Conservation (phyloP, 1,140 invertebrate genomes). For the Drosophila tani region DNA sequence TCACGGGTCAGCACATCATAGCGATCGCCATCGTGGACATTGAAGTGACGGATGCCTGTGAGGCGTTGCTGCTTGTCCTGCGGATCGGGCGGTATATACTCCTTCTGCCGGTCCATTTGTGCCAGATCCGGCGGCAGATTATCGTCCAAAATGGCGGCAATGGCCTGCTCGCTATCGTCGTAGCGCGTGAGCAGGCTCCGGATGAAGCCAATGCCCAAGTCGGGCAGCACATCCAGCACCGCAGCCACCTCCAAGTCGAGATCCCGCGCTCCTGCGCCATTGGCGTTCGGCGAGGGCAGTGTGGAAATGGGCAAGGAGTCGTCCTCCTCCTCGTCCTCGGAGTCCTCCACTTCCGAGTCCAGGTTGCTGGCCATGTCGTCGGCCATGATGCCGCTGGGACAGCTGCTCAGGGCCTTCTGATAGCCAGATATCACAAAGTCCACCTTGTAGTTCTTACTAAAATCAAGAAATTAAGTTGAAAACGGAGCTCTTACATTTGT, state of each 20-base stretch:
- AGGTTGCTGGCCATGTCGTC: slow-evolving; percentile 40
- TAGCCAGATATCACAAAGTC: slow-evolving; percentile 83
- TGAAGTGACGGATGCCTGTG: slow-evolving; percentile 87
- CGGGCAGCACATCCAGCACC: slow-evolving; percentile 90
- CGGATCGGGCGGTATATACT: slow-evolving; percentile 86
- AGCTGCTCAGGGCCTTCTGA: slow-evolving; percentile 55
- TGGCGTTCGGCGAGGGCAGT: slow-evolving; percentile 12
- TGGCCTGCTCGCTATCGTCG: slow-evolving; percentile 90
- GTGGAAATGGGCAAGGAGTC: slow-evolving; percentile 13
- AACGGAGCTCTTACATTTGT: not conserved
- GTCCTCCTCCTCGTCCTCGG: slow-evolving; percentile 1
- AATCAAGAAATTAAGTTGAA: not conserved
- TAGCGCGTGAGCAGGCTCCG: slow-evolving; percentile 91
- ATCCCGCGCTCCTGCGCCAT: slow-evolving; percentile 56
- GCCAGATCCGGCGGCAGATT: slow-evolving; percentile 87
- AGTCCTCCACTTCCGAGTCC: slow-evolving; percentile 37
- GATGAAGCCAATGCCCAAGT: slow-evolving; percentile 91
- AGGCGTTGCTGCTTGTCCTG: slow-evolving; percentile 86
- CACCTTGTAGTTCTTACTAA: slow-evolving; percentile 87
- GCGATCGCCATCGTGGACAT: slow-evolving; percentile 91
- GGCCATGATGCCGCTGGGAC: slow-evolving; percentile 51
- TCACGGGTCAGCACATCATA: slow-evolving; percentile 91
- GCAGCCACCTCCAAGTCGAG: slow-evolving; percentile 70
- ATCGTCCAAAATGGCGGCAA: slow-evolving; percentile 92
- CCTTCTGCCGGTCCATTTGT: slow-evolving; percentile 84